phyloP scores from a whole-genome alignment of 92 coral and sea anemone species.

The Pocillopora grandis region DNA sequence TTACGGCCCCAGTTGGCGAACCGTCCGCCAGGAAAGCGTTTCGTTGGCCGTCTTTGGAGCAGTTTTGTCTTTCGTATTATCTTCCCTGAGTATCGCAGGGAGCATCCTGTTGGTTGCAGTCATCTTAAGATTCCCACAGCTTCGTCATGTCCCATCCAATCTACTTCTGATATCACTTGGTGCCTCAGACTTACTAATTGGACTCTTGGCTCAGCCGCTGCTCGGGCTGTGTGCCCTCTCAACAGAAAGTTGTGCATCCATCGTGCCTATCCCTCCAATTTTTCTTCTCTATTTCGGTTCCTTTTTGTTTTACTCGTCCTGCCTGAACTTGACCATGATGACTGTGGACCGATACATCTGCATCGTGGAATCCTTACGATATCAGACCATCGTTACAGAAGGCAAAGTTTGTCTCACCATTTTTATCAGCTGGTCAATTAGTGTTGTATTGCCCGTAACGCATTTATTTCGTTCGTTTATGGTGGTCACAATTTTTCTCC shows the following conservation, averaged over 20 bases:
- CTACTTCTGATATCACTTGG: constrained; percentile 4
- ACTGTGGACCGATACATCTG: constrained; percentile 7
- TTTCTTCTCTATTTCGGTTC: not conserved
- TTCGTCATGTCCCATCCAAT: constrained; percentile 17
- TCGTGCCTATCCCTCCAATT: not conserved
- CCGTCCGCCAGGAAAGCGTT: not conserved
- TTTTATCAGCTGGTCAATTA: not conserved
- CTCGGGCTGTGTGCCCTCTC: not conserved
- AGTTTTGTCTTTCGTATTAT: not conserved
- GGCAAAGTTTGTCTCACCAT: not conserved
- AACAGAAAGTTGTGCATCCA: not conserved
- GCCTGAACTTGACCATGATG: not conserved
- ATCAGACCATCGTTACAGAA: not conserved
- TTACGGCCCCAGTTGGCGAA: not conserved
- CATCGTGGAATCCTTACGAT: constrained; percentile 1
- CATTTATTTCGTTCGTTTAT: not conserved
- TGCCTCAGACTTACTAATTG: constrained; percentile 11
- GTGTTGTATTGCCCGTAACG: not conserved
- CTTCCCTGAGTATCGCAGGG: not conserved
- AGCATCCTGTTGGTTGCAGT: not conserved
- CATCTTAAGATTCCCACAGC: constrained; percentile 4
- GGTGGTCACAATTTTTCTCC: not conserved
- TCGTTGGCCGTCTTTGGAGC: not conserved
- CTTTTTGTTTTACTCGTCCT: not conserved
- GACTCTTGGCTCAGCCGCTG: constrained; percentile 9